These are phyloP conservation scores for Cyrtonyx montezumae DNA, from an alignment of 2,113 vertebrate species.

Conservation along the genomic window DNA sequence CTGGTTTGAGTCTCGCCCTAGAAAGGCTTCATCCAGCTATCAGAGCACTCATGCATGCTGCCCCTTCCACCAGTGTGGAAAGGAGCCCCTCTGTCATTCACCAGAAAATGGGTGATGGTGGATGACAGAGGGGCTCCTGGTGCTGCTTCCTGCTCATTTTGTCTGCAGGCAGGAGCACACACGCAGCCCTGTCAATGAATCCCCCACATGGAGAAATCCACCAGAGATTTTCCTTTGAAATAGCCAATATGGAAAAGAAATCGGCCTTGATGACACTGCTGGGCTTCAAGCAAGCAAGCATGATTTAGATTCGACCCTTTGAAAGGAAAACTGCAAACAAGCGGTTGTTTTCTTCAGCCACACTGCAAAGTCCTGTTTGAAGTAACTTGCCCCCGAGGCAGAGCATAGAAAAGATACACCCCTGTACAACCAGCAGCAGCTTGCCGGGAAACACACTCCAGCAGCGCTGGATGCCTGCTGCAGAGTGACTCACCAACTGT, in stretches of 20 bases:
- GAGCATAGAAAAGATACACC: conserved; percentile 32
- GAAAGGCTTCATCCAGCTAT: background rate
- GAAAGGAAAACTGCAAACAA: conserved; percentile 33
- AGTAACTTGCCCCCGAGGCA: conserved; percentile 14
- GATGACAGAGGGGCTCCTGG: background rate
- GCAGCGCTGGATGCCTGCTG: background rate
- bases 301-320: conserved; percentile 1
- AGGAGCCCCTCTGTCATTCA: too few species aligned
- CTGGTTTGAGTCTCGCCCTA: conserved; percentile 15
- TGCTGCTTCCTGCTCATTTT: accelerated
- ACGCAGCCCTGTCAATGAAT: background rate
- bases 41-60: background rate
- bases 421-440: conserved; percentile 45
- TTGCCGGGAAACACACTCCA: conserved; percentile 37
- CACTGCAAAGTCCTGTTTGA: background rate
- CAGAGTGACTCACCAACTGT: conserved; percentile 50
- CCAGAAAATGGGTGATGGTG: background rate
- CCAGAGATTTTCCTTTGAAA: background rate
- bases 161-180: background rate
- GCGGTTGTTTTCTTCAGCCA: conserved; percentile 26
- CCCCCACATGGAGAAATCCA: background rate
- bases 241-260: background rate
- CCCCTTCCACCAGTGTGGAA: background rate
- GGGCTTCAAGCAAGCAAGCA: background rate
- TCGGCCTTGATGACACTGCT: background rate